These are phyloP conservation scores for Corticium candelabrum DNA, from an alignment of 37 sponge, comb jelly and placozoan species.

Conservation along the genomic window DNA sequence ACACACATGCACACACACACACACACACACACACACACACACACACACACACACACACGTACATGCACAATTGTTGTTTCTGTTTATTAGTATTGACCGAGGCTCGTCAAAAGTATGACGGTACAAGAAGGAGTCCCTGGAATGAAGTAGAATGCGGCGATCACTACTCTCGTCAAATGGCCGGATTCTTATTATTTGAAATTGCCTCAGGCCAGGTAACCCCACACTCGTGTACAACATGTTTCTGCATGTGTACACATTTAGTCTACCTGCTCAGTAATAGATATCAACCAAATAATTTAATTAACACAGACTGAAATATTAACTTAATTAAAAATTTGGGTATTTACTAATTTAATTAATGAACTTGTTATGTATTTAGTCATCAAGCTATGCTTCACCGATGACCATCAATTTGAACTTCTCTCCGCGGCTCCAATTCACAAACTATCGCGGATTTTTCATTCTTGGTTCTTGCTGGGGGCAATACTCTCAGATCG, in stretches of 20 bases:
- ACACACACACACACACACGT: too few relatives aligned
- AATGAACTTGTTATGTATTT: neutral
- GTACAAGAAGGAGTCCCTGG: slow-evolving; percentile 19
- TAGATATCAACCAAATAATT: neutral
- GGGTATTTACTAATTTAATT: neutral
- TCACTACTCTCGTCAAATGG: slow-evolving; percentile 19
- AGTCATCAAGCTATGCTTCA: neutral
- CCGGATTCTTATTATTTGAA: slow-evolving; percentile 12
- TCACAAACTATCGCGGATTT: slow-evolving; percentile 8
- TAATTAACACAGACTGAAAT: neutral
- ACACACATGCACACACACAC: too few relatives aligned
- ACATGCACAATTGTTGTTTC: too few relatives aligned
- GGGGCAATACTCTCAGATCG: slow-evolving; percentile 19
- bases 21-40: too few relatives aligned
- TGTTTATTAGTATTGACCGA: slow-evolving; percentile 2
- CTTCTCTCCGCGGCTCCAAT: slow-evolving; percentile 1
- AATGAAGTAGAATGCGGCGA: slow-evolving; percentile 25
- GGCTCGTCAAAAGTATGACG: slow-evolving; percentile 18
- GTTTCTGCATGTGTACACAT: too few relatives aligned
- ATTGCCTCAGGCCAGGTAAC: slow-evolving; percentile 15
- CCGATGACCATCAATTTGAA: neutral
- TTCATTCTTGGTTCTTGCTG: slow-evolving; percentile 2
- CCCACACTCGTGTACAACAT: too few relatives aligned
- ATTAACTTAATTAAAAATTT: neutral
- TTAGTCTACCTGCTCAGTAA: too few relatives aligned